Base-by-base conservation (phyloP, 2,113 vertebrate genomes). In the Acanthisitta chloris region DNA sequence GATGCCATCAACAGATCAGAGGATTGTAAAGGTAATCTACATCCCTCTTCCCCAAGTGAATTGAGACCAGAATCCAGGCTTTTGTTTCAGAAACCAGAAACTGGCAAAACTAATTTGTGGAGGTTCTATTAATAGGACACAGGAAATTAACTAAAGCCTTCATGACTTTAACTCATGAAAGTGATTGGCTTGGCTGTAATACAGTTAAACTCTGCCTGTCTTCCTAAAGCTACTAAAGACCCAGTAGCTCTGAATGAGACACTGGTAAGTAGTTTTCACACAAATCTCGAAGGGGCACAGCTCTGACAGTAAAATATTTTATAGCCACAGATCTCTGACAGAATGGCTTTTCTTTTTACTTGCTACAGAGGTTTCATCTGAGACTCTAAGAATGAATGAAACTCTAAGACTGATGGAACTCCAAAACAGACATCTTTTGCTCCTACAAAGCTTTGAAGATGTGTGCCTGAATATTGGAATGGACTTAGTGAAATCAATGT, bases 51-150 rank as follows among this genome's bases (percentile, higher is more conserved):
- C 40, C 55, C 62, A 36, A 46, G 70, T 58, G 62, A 52, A 28
- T 2, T 70, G 55, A 92, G 51, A 73, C 51, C 51, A 96, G 81
- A 92, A 77, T 36, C 24, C 12, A 87, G 54, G 51, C 58, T 92
- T 90, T 88, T 91, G 78, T 87, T 89, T 93, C 91, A 96, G 81
- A 95, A 95, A 74, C 48, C 49, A 96, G 89, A 92, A 90, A 58
- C 76, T 62, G 46, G 46, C 51, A 93, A 86, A 92, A 73, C 34
- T 54, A 49, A 86, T 92, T 92, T 86, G 49, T 58, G 45, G 49
- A 57, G 62, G 29, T 72, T 58, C 79, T 93, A 70, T 92, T 88
- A 94, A 90, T 34, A 77, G 62, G 65, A 70, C 46, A 65, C 51
- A 58, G 76, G 78, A 92, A 92, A 91, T 92, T 73, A 91, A 46